phyloP scores from a whole-genome alignment of 2,113 vertebrate genomes.

The Microcebus griseorufus region DNA sequence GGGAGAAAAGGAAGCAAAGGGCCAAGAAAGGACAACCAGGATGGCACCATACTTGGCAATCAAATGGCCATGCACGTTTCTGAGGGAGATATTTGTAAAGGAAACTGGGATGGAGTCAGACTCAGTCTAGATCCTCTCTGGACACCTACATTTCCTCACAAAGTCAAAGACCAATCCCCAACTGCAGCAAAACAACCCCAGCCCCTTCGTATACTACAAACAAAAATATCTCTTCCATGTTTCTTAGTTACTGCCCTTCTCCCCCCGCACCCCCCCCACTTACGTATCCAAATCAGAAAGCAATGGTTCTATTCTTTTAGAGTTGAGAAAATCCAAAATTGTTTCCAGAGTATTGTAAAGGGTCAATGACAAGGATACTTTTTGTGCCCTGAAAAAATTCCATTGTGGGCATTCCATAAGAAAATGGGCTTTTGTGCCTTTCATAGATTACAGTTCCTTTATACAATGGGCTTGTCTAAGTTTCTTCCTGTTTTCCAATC shows the following conservation, averaged over 20 bases:
- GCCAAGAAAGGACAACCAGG: background rate
- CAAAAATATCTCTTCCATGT: background rate
- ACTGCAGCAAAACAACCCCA: too few species aligned
- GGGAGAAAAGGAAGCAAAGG: background rate
- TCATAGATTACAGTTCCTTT: conserved; percentile 81
- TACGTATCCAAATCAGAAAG: background rate
- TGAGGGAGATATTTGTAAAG: background rate
- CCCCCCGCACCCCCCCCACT: background rate
- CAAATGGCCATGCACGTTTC: background rate
- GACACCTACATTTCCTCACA: background rate
- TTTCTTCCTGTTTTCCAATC: conserved; percentile 87
- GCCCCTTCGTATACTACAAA: background rate
- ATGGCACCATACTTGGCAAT: background rate
- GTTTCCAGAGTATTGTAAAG: conserved; percentile 48
- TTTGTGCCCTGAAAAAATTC: conserved; percentile 61
- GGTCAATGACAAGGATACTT: conserved; percentile 58
- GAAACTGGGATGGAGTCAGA: background rate
- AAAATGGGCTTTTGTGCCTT: conserved; percentile 86
- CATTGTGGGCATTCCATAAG: conserved; percentile 75
- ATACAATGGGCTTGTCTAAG: conserved; percentile 81
- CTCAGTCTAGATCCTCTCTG: background rate
- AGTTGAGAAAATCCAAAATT: conserved; percentile 44
- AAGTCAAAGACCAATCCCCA: background rate
- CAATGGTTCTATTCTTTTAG: background rate
- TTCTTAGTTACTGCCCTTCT: background rate